These are phyloP conservation scores for Lithosia quadra DNA, from an alignment of 2,888 invertebrate genomes.

Conservation along the genomic window DNA sequence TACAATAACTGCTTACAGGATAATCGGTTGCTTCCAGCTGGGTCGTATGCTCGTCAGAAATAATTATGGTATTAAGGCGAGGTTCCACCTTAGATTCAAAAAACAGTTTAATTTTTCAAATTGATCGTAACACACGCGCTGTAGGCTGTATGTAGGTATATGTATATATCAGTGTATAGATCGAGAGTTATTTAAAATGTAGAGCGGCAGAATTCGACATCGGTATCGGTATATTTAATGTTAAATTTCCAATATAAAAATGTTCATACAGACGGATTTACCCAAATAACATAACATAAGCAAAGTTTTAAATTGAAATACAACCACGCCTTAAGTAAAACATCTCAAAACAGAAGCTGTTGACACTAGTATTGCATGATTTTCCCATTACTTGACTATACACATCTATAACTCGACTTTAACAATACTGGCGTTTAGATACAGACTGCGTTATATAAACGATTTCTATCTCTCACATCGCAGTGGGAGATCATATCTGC, in stretches of 20 bases:
- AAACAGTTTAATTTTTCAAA: too few species aligned
- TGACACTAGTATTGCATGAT: not conserved
- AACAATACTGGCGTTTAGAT: constrained; percentile 1
- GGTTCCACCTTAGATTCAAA: not conserved
- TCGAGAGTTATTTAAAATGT: too few species aligned
- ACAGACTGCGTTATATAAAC: not conserved
- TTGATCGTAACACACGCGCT: too few species aligned
- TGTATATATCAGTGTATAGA: too few species aligned
- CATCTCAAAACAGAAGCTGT: not conserved
- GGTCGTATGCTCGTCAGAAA: too few species aligned
- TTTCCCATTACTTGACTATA: not conserved
- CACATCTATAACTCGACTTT: not conserved
- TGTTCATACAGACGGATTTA: too few species aligned
- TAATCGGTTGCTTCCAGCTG: not conserved
- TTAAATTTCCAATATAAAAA: too few species aligned
- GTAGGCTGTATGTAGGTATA: too few species aligned
- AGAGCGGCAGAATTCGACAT: not conserved
- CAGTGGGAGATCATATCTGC: not conserved
- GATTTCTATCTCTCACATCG: constrained; percentile 7
- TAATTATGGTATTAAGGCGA: not conserved
- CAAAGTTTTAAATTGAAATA: not conserved
- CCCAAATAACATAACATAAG: too few species aligned
- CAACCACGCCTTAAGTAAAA: not conserved
- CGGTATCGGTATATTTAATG: not conserved
- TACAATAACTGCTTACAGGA: not conserved